Conservation (phyloP, 2,797 vertebrate species). For the Peromyscus aztecus region DNA sequence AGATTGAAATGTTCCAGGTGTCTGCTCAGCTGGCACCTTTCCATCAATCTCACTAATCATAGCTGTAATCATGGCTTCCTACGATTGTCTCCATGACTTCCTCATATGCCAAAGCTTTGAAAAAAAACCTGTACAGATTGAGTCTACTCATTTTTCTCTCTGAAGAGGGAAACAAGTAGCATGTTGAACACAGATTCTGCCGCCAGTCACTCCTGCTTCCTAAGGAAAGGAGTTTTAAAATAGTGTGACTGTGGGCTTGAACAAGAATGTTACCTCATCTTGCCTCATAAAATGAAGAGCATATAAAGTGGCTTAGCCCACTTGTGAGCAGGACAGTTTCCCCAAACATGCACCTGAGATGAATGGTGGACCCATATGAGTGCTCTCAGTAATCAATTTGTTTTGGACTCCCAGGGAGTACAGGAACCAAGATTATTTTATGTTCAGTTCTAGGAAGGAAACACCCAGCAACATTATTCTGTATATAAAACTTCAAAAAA, state of each 20-base stretch:
- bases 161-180: background rate
- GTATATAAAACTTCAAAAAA: background rate
- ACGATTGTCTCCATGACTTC: background rate
- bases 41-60: rapidly evolving
- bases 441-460: background rate
- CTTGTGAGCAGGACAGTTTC: rapidly evolving
- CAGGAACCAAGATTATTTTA: background rate
- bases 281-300: background rate
- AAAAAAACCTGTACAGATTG: background rate
- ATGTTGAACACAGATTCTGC: background rate
- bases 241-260: background rate
- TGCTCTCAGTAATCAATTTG: background rate
- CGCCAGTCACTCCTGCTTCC: background rate
- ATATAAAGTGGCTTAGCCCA: too few species aligned
- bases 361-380: background rate
- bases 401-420: background rate
- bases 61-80: background rate
- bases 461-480: background rate
- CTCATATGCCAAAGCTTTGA: background rate
- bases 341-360: background rate
- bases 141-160: background rate
- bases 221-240: background rate
- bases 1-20: background rate
- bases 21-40: rapidly evolving
- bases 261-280: background rate